phyloP scores from a whole-genome alignment of 2,113 vertebrate species.

The Sphyrna mokarran region DNA sequence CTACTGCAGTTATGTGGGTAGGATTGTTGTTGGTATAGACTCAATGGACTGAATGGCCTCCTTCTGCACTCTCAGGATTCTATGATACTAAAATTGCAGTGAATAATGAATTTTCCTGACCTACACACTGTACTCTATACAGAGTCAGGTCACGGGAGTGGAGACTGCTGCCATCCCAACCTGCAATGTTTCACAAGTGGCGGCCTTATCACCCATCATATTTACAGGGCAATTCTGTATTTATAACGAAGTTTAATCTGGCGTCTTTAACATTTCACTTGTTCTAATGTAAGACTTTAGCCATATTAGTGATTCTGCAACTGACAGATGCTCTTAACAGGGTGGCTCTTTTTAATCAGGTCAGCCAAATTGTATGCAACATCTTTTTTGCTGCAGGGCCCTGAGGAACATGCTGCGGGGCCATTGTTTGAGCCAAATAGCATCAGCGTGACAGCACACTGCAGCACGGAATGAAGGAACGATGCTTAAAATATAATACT shows the following conservation, averaged over 20 bases:
- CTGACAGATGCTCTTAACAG: neutral
- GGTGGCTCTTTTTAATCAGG: constrained; percentile 11
- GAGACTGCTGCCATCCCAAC: neutral
- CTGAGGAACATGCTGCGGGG: neutral
- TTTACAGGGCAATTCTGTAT: neutral
- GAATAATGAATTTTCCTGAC: neutral
- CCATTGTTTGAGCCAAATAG: neutral
- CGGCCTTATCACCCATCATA: neutral
- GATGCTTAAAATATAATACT: neutral
- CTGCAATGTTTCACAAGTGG: neutral
- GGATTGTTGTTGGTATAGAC: too few species aligned
- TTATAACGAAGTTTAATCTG: neutral
- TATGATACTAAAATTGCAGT: neutral
- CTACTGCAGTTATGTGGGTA: too few species aligned
- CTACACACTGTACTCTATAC: neutral
- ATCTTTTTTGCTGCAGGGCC: neutral
- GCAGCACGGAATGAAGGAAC: neutral
- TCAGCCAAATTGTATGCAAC: neutral
- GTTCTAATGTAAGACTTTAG: neutral
- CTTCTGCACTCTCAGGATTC: too few species aligned
- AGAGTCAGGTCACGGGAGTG: neutral
- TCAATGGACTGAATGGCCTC: too few species aligned
- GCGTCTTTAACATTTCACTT: neutral
- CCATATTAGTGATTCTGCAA: neutral
- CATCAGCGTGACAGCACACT: neutral